phyloP scores from a whole-genome alignment of 23 tunicate species.

The Trididemnum miniatum region DNA sequence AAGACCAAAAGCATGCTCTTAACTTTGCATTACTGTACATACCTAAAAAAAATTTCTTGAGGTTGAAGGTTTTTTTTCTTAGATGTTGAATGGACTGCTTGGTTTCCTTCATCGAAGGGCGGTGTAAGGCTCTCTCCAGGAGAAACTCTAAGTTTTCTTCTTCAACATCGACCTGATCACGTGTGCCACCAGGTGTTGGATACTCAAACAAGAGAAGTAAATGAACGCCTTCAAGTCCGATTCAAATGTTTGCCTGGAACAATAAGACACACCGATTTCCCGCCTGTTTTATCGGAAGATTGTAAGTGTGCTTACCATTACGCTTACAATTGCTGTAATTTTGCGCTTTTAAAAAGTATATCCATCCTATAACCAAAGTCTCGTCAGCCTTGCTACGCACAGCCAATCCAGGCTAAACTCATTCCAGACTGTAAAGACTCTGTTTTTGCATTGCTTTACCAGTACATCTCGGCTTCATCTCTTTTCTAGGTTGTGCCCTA shows the following conservation, averaged over 20 bases:
- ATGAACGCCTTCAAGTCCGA: conserved; percentile 62
- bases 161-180: conserved; percentile 40
- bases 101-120: conserved; percentile 69
- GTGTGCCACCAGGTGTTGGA: conserved; percentile 56
- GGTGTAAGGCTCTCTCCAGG: conserved; percentile 21
- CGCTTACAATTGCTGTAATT: background rate
- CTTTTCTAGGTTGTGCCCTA: too few relatives aligned
- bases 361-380: too few relatives aligned
- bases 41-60: too few relatives aligned
- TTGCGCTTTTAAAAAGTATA: too few relatives aligned
- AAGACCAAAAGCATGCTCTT: too few relatives aligned
- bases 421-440: too few relatives aligned
- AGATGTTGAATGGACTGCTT: conserved; percentile 68
- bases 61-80: background rate
- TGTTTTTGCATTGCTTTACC: too few relatives aligned
- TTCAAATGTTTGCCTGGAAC: conserved; percentile 74
- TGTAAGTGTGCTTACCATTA: conserved; percentile 21
- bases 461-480: too few relatives aligned
- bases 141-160: conserved; percentile 13
- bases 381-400: too few relatives aligned
- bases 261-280: conserved; percentile 53
- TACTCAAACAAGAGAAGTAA: conserved; percentile 39
- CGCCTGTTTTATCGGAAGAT: conserved; percentile 56
- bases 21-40: too few relatives aligned
- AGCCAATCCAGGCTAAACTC: too few relatives aligned